Evolutionary conservation across 2,888 invertebrate species (phyloP), one percentile per base, ranked within the genome.

Genomic region (Drepana falcataria): DNA sequence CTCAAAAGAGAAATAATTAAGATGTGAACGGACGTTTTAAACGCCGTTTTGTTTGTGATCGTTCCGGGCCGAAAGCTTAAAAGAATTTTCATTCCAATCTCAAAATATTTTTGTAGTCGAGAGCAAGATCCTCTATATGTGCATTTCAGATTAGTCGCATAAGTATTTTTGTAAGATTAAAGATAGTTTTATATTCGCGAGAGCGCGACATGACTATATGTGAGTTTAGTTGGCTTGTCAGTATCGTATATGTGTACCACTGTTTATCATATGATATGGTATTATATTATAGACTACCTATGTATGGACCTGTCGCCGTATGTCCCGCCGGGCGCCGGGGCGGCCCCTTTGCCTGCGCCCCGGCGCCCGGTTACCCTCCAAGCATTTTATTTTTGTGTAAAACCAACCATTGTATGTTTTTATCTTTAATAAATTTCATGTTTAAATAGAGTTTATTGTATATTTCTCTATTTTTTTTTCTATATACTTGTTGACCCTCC

Each of bases 111-210:
- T 91, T 91, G 85, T 91, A 91, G 90, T 85, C 75, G 84, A 87
- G 87, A 84, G 83, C 79, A 84, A 82, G 84, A 85, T 85, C 88
- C 86, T 89, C 85, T 85, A 85, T 21, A 21, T 87, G 84, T 91
- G 91, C 90, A 90, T 90, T 91, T 90, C 83, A 87, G 83, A 90
- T 85, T 90, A 90, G 87, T 83, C 80, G 79, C 83, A 85, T 90
- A 91, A 91, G 91, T 90, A 90, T 90, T 91, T 91, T 91, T 91
- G 85, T 91, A 91, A 91, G 91, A 86, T 87, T 87, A 83, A 84
- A 87, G 80, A 83, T 90, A 87, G 86, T 87, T 89, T 86, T 88
- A 81, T 87, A 87, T 80, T 83, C 80, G 87, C 86, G 81, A 82
- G 88, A 89, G 87, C 79, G 85, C 87, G 86, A 85, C 90, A 87